Evolutionary conservation across 2,888 invertebrate species (phyloP).

Genomic region (Synanthedon vespiformis): DNA sequence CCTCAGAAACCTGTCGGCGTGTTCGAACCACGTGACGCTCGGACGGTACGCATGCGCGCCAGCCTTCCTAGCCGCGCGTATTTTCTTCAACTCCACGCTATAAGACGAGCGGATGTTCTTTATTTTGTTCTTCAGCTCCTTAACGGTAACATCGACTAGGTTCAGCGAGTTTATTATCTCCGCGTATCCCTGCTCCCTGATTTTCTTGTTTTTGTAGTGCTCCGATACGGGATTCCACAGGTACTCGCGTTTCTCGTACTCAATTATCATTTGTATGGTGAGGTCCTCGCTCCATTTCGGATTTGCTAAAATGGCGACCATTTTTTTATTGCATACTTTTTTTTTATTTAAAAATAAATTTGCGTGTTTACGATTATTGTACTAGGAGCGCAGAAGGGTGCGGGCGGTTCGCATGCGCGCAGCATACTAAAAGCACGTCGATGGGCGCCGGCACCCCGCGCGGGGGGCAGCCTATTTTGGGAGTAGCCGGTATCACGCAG

Average conservation of each 20-base stretch:
- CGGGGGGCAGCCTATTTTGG: constrained; percentile 65
- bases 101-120: constrained; percentile 67
- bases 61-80: constrained; percentile 65
- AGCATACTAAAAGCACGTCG: constrained; percentile 72
- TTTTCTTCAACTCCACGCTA: constrained; percentile 67
- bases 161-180: constrained; percentile 62
- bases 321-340: constrained; percentile 46
- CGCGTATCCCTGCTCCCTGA: constrained; percentile 61
- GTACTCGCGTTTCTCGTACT: constrained; percentile 64
- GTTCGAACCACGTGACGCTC: constrained; percentile 69
- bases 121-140: constrained; percentile 67
- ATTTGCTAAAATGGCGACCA: constrained; percentile 64
- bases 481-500: constrained; percentile 67
- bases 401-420: constrained; percentile 71
- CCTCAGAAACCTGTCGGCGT: constrained; percentile 69
- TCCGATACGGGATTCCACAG: constrained; percentile 65
- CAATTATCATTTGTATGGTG: constrained; percentile 64
- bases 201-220: constrained; percentile 65
- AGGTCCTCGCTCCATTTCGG: constrained; percentile 68
- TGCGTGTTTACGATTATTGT: constrained; percentile 38
- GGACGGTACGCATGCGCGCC: constrained; percentile 69
- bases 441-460: constrained; percentile 50
- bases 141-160: constrained; percentile 59
- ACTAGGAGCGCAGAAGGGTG: constrained; percentile 63
- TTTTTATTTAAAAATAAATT: constrained; percentile 22